Conservation (phyloP, 1,140 invertebrate species). For the Propsilocerus akamusi region DNA sequence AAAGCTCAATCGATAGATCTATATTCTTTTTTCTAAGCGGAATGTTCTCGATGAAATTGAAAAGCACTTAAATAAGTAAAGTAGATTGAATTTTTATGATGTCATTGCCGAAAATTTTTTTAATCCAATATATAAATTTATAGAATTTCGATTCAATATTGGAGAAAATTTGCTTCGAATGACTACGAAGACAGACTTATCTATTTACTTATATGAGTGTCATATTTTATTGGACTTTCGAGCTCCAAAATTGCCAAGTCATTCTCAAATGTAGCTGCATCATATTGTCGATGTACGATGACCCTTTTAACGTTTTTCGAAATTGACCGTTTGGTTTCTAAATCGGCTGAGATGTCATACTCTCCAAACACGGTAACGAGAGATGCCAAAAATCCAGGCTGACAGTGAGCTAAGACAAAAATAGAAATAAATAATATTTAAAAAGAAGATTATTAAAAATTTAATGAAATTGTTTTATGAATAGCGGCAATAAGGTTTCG, state of each 20-base stretch:
- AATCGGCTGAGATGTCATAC: slow-evolving; percentile 68
- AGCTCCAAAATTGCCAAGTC: slow-evolving; percentile 72
- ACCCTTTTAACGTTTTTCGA: slow-evolving; percentile 71
- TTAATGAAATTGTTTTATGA: neutral
- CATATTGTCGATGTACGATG: slow-evolving; percentile 74
- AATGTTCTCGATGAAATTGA: too few relatives aligned
- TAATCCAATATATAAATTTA: too few relatives aligned
- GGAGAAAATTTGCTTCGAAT: too few relatives aligned
- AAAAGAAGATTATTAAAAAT: neutral
- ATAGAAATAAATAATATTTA: neutral
- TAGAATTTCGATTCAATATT: too few relatives aligned
- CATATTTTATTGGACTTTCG: slow-evolving; percentile 64
- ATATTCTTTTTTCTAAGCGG: too few relatives aligned
- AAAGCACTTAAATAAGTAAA: too few relatives aligned
- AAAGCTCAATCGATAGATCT: too few relatives aligned
- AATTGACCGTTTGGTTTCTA: slow-evolving; percentile 53
- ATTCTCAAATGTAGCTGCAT: slow-evolving; percentile 78
- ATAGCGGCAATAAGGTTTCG: neutral
- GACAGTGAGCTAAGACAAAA: slow-evolving; percentile 55
- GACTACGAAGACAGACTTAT: too few relatives aligned
- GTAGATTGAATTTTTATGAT: too few relatives aligned
- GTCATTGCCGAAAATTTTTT: too few relatives aligned
- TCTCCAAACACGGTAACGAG: slow-evolving; percentile 81
- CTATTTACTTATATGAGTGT: slow-evolving; percentile 55
- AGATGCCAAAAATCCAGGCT: slow-evolving; percentile 79